phyloP scores from a whole-genome alignment of 2,888 invertebrate species.

The Bimastos eiseni region DNA sequence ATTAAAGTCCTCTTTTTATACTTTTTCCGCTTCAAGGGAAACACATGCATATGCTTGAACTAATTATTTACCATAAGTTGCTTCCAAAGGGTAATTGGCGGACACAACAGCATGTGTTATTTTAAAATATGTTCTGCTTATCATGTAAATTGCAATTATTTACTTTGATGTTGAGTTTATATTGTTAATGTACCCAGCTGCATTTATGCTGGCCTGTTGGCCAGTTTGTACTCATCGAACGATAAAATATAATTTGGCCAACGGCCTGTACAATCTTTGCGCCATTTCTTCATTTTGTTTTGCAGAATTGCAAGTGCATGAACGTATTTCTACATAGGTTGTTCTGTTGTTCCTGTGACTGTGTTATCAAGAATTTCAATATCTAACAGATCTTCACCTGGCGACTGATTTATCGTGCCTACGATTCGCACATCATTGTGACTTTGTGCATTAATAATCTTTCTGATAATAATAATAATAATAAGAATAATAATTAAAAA shows the following conservation, averaged over 20 bases:
- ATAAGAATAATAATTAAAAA: too few species aligned
- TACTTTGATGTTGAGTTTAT: not conserved
- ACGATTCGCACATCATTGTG: too few species aligned
- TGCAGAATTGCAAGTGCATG: not conserved
- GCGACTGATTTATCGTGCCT: too few species aligned
- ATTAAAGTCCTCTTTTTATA: too few species aligned
- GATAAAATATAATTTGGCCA: too few species aligned
- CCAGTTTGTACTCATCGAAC: not conserved
- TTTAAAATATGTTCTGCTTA: not conserved
- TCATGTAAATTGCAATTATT: not conserved
- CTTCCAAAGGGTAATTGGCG: not conserved
- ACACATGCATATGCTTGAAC: too few species aligned
- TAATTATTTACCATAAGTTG: too few species aligned
- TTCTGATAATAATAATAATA: too few species aligned
- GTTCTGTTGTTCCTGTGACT: not conserved
- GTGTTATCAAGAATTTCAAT: too few species aligned
- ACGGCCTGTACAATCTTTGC: not conserved
- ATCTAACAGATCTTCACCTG: too few species aligned
- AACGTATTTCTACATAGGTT: not conserved
- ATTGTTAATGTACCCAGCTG: not conserved
- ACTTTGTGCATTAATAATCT: too few species aligned
- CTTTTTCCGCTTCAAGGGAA: too few species aligned
- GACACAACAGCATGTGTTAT: not conserved
- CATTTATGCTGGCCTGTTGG: not conserved
- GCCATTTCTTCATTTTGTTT: not conserved